phyloP scores from a whole-genome alignment of 2,888 invertebrate species.

The Limnephilus auricula region DNA sequence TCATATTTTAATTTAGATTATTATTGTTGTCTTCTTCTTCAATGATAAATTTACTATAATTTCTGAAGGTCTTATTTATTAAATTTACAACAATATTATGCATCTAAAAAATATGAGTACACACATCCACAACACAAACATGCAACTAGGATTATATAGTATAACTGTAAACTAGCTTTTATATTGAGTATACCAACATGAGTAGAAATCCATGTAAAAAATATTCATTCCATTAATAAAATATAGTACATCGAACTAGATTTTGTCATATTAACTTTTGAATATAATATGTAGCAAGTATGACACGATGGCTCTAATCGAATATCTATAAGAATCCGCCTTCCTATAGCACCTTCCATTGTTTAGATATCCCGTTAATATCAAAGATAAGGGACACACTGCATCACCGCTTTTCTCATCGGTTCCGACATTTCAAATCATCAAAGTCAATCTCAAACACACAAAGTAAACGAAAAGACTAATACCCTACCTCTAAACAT shows the following conservation, averaged over 20 bases:
- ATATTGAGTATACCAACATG: constrained; percentile 20
- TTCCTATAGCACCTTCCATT: constrained; percentile 38
- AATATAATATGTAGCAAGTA: constrained; percentile 18
- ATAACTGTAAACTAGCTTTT: neutral
- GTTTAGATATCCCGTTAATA: neutral
- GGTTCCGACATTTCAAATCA: neutral
- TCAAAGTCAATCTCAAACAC: neutral
- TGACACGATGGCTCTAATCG: neutral
- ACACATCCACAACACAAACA: constrained; percentile 9
- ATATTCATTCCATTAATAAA: constrained; percentile 34
- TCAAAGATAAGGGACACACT: neutral
- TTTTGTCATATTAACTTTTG: neutral
- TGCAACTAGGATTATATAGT: neutral
- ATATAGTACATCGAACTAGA: constrained; percentile 25
- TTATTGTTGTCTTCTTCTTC: no score
- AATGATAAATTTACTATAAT: neutral
- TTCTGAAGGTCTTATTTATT: neutral
- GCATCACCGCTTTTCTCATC: neutral
- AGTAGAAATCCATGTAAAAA: constrained; percentile 15
- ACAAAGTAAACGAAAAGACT: neutral
- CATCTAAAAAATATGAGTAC: constrained; percentile 12
- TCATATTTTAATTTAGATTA: no score
- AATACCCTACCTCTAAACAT: neutral
- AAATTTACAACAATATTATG: neutral
- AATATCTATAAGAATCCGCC: constrained; percentile 3